Evolutionary conservation across 35 echinoderm and acorn worm species (phyloP), one percentile per base, ranked within the genome.

Genomic region (Ophiothrix spiculata): DNA sequence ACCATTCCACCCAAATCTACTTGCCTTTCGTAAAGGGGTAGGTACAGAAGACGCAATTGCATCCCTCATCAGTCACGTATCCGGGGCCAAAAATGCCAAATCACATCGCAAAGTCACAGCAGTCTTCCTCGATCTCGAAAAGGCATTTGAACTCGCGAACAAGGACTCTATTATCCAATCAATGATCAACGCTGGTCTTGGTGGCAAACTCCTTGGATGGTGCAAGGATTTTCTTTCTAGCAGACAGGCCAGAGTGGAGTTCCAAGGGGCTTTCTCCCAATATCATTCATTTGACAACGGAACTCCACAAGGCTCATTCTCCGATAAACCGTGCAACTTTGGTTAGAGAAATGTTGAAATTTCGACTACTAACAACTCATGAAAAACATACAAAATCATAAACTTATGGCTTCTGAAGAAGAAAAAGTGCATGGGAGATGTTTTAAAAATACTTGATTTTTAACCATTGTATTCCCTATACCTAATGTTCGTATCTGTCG

Each of bases 1-100:
- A 42, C 37, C 79, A 14, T 81, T 81, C 31, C 79, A 81, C 40
- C 79, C 36, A 21, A 38, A 45, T 36, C 79, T 81, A 6, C 38
- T 81, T 19, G 79, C 38, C 6, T 81, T 81, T 81, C 79, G 79
- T 2, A 6, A 81, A 37, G 40, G 79, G 1, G 37, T 81, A 28
- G 79, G 79, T 14, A 81, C 37, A 29, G 79, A 81, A 49, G 79
- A 81, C 79, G 79, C 79, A 37, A 81, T 81, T 21, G 79, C 79
- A 45, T 10, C 79, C 16, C 36, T 81, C 36, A 81, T 81, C 79
- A 42, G 39, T 21, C 2, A 38, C 1, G 32, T 81, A 28, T 41
- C 38, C 38, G 46, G 79, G 14, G 79, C 40, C 40, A 81, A 81
- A 39, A 81, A 81, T 39, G 8, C 79, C 13, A 81, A 42, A 37